A percentile compares a stretch with the other conserved stretches of the same genome.
These are phyloP conservation scores for Melieria crassipennis DNA, from an alignment of 2,888 invertebrate species.

Conservation along the genomic window DNA sequence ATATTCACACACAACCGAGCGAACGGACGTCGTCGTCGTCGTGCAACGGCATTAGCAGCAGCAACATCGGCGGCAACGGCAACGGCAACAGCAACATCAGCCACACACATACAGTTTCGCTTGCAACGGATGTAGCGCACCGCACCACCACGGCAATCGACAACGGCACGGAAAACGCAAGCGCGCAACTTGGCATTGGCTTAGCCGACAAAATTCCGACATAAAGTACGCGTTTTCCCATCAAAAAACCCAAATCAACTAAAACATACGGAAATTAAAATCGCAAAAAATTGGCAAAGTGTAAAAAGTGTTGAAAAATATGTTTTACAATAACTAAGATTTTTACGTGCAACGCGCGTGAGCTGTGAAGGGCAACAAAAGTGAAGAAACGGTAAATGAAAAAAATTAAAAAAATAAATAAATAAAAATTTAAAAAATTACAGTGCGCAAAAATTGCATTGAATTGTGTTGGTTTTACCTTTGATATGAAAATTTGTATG, in stretches of 20 bases:
- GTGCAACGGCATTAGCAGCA: constrained; percentile 13
- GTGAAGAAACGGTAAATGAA: neutral
- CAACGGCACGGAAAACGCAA: too few relatives aligned
- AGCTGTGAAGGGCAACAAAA: neutral
- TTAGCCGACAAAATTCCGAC: too few relatives aligned
- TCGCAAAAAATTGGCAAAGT: constrained; percentile 1
- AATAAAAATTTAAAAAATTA: too few relatives aligned
- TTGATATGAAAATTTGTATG: neutral
- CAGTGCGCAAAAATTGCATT: constrained; percentile 4
- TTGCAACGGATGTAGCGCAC: constrained; percentile 15
- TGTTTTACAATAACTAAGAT: neutral
- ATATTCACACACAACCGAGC: neutral
- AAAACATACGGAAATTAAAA: neutral
- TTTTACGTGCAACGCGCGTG: neutral
- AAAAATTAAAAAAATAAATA: too few relatives aligned
- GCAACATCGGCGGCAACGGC: constrained; percentile 6
- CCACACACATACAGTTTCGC: neutral
- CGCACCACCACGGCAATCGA: constrained; percentile 19
- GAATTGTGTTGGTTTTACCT: neutral
- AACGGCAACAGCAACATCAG: neutral
- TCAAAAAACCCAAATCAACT: too few relatives aligned
- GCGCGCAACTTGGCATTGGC: too few relatives aligned
- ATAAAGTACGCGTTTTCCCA: too few relatives aligned
- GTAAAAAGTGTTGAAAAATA: neutral
- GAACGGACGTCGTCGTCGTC: neutral